Base-by-base conservation (phyloP, 2,797 vertebrate species). In the Pseudocheirus occidentalis region DNA sequence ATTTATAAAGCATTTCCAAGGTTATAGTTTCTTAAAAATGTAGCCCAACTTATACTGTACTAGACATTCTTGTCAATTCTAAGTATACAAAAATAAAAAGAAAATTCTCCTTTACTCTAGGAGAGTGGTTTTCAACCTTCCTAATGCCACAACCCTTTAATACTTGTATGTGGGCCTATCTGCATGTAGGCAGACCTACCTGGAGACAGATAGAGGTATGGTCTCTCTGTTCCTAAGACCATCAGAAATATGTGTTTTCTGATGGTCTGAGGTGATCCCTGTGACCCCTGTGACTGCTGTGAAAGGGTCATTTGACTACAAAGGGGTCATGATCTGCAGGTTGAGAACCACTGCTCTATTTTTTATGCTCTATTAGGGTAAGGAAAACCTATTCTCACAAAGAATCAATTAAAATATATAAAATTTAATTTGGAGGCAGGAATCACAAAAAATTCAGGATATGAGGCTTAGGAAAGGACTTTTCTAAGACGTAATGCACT, bases 271-370 rank as follows among this genome's bases (percentile, higher is more conserved):
- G n/a, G n/a, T n/a, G n/a, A n/a, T n/a, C n/a, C n/a, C n/a, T n/a
- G n/a, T n/a, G n/a, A n/a, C n/a, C n/a, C n/a, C n/a, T n/a, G n/a
- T n/a, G 5, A 5, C 5, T 2, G 50, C 50, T 52, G 2, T 52
- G 50, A 52, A 5, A 52, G 50, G 5, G 50, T 52, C 5, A 5
- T 2, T 52, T 52, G 2, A 2, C 50, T 52, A 2, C 5, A 52
- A 5, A 52, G 5, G 5, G 5, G 50, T 5, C 2, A n/a, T n/a
- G 50, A 52, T 52, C 50, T 52, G 5, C 2, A 52, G 5, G 5
- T 5, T 5, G 2, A 5, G 50, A 5, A 2, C 5, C 2, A 5
- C 50, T 2, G 50, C 50, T 5, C 2, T 52, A 2, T 5, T 52
- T 2, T 2, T 2, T 52, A 52, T 52, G 50, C 50, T 52, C 2